phyloP scores from a whole-genome alignment of 2,113 vertebrate genomes.

The Mormoops blainvillei region DNA sequence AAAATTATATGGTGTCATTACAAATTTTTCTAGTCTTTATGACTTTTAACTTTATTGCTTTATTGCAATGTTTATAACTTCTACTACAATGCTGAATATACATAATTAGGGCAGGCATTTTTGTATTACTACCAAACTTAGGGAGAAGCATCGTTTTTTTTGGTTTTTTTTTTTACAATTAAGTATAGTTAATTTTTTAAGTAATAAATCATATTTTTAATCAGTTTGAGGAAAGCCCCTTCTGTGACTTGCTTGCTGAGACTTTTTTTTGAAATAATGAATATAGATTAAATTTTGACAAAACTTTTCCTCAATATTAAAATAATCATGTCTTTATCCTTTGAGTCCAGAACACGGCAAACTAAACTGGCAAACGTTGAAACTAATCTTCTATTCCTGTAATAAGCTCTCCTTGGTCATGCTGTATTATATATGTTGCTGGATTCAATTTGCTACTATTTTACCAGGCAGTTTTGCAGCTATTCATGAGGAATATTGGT shows the following conservation, averaged over 20 bases:
- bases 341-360: background rate
- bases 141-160: too few relatives aligned
- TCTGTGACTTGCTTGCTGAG: background rate
- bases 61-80: background rate
- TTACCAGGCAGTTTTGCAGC: background rate
- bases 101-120: background rate
- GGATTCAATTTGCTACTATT: background rate
- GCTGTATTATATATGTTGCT: background rate
- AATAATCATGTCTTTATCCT: background rate
- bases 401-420: background rate
- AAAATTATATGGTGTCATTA: background rate
- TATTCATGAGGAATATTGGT: background rate
- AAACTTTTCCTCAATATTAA: background rate
- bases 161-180: background rate
- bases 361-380: background rate
- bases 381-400: background rate
- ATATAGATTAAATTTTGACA: background rate
- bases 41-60: background rate
- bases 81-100: background rate
- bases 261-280: background rate
- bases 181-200: background rate
- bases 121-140: background rate
- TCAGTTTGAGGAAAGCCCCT: background rate
- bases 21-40: background rate
- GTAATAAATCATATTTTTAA: background rate